These are phyloP conservation scores for Aricia artaxerxes DNA, from an alignment of 2,888 invertebrate genomes.

Conservation along the genomic window DNA sequence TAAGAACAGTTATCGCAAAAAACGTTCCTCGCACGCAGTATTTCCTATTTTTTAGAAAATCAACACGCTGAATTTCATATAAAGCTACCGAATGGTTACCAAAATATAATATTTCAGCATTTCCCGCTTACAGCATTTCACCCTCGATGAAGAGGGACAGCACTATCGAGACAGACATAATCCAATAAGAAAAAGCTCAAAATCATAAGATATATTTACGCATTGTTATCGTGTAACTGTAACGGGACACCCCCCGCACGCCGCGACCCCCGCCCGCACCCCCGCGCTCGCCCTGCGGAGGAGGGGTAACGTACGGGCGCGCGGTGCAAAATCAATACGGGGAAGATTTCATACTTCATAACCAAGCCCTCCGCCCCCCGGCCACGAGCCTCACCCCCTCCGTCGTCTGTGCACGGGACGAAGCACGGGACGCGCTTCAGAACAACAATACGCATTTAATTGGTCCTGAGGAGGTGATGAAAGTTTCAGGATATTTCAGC, in stretches of 20 bases:
- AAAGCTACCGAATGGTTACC: too few relatives aligned
- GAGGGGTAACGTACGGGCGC: conserved; percentile 25
- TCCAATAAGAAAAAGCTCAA: background rate
- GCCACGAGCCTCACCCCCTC: background rate
- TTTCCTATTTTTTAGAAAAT: too few relatives aligned
- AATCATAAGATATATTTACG: conserved; percentile 13
- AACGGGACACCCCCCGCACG: background rate
- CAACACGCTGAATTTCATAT: too few relatives aligned
- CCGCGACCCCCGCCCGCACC: background rate
- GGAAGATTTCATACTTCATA: conserved; percentile 55
- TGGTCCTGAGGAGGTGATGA: background rate
- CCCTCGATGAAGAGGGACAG: background rate
- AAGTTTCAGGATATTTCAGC: background rate
- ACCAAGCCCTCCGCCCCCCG: conserved; percentile 37
- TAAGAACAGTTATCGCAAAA: too few relatives aligned
- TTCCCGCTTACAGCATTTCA: background rate
- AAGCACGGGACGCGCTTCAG: background rate
- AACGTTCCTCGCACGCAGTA: too few relatives aligned
- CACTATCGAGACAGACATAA: background rate
- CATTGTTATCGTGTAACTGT: conserved; percentile 22
- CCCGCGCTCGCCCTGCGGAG: background rate
- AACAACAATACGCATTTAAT: conserved; percentile 16
- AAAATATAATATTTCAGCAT: too few relatives aligned
- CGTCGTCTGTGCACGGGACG: background rate
- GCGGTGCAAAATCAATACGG: conserved; percentile 52